Evolutionary conservation across 1,140 invertebrate species (phyloP).

Genomic region (Zaprionus ornatus): DNA sequence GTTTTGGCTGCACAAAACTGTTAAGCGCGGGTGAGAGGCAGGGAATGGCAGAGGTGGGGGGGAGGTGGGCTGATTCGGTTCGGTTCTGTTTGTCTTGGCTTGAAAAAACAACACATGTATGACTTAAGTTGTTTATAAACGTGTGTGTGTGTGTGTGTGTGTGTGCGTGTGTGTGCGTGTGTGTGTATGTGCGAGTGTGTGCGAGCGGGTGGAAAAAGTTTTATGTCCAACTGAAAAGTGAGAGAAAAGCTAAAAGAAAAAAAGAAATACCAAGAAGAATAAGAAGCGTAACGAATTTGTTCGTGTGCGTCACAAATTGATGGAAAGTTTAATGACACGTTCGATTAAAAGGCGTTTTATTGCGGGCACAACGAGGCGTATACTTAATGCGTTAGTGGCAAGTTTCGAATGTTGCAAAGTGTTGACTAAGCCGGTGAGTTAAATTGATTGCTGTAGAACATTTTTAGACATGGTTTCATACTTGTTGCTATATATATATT

Average conservation of each 20-base stretch:
- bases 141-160: slow-evolving; percentile 8
- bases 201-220: slow-evolving; percentile 35
- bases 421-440: neutral
- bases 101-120: slow-evolving; percentile 62
- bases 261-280: neutral
- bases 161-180: slow-evolving; percentile 6
- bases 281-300: slow-evolving; percentile 15
- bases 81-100: slow-evolving; percentile 47
- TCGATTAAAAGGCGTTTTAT: slow-evolving; percentile 57
- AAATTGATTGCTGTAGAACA: neutral
- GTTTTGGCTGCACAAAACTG: slow-evolving; percentile 63
- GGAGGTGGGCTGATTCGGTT: neutral
- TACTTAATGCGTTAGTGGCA: slow-evolving; percentile 6
- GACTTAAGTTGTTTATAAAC: slow-evolving; percentile 64
- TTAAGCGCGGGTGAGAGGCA: slow-evolving; percentile 28
- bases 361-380: slow-evolving; percentile 22
- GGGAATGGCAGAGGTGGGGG: too few relatives aligned
- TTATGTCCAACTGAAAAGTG: slow-evolving; percentile 34
- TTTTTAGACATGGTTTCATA: too few relatives aligned
- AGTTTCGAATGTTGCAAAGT: neutral
- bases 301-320: slow-evolving; percentile 55
- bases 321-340: slow-evolving; percentile 58
- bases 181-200: slow-evolving; percentile 10
- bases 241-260: slow-evolving; percentile 6
- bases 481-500: too few relatives aligned